Percentiles rank a stretch among this genome's conserved stretches.
phyloP scores from a whole-genome alignment of 2,113 vertebrate genomes.

The Bettongia penicillata region DNA sequence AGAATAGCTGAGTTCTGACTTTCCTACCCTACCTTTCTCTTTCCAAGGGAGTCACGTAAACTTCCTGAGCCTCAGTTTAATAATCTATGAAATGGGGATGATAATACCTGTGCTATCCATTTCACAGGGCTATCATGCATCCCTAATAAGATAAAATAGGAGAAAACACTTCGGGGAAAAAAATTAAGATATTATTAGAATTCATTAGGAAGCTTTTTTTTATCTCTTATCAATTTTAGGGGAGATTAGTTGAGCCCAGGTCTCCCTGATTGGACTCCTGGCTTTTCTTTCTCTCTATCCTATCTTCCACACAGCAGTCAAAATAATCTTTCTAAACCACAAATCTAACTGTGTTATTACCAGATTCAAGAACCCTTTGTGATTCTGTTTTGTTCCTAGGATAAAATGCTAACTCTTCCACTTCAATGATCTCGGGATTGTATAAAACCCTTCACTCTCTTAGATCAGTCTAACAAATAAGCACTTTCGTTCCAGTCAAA shows the following conservation, averaged over 20 bases:
- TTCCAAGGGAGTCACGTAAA: not conserved
- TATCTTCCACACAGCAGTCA: not conserved
- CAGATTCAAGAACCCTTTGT: not conserved
- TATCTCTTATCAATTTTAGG: not conserved
- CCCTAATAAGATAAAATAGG: not conserved
- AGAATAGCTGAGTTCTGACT: not conserved
- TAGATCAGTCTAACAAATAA: not conserved
- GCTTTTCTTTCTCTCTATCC: not conserved
- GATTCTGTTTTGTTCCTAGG: not conserved
- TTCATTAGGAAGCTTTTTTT: not conserved
- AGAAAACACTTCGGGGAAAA: not conserved
- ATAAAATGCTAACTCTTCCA: not conserved
- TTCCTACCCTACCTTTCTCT: not conserved
- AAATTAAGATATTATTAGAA: not conserved
- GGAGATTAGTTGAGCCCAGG: not conserved
- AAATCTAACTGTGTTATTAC: not conserved
- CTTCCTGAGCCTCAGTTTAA: not conserved
- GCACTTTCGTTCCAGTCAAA: not conserved
- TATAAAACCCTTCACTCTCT: not conserved
- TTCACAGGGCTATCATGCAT: not conserved
- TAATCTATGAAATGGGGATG: not conserved
- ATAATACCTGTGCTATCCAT: not conserved
- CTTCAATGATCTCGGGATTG: not conserved
- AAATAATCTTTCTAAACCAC: not conserved
- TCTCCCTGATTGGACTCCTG: not conserved